Conservation (phyloP, 2,113 vertebrate genomes). For the Saccopteryx leptura region DNA sequence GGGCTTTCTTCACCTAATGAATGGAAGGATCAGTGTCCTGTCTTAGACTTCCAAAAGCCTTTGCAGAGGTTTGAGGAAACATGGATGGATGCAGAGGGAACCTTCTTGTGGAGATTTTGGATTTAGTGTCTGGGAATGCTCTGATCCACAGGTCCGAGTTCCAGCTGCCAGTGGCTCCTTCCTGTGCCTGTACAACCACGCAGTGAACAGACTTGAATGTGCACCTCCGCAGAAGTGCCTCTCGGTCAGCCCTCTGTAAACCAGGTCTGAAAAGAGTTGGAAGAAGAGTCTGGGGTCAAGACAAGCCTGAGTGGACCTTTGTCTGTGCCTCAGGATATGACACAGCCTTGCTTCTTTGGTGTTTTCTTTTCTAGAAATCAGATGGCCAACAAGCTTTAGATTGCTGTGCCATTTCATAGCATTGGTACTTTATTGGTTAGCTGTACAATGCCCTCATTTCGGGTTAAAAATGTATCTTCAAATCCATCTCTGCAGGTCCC, state of each 20-base stretch:
- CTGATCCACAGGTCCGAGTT: background rate
- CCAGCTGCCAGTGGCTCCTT: background rate
- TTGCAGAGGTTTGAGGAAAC: background rate
- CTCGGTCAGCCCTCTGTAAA: background rate
- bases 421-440: background rate
- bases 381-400: background rate
- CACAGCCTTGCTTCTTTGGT: background rate
- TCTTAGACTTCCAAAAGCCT: background rate
- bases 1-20: background rate
- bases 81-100: background rate
- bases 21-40: background rate
- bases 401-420: background rate
- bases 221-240: background rate
- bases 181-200: background rate
- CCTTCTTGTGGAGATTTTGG: background rate
- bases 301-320: background rate
- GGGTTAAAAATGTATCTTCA: background rate
- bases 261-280: background rate
- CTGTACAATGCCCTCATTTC: background rate
- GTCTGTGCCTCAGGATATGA: background rate
- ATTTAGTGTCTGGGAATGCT: background rate
- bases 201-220: background rate
- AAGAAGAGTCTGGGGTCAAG: background rate
- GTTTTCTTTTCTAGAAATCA: slow-evolving; percentile 39
- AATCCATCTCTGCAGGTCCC: background rate